phyloP scores from a whole-genome alignment of 2,888 invertebrate species.

The Thereva unica region DNA sequence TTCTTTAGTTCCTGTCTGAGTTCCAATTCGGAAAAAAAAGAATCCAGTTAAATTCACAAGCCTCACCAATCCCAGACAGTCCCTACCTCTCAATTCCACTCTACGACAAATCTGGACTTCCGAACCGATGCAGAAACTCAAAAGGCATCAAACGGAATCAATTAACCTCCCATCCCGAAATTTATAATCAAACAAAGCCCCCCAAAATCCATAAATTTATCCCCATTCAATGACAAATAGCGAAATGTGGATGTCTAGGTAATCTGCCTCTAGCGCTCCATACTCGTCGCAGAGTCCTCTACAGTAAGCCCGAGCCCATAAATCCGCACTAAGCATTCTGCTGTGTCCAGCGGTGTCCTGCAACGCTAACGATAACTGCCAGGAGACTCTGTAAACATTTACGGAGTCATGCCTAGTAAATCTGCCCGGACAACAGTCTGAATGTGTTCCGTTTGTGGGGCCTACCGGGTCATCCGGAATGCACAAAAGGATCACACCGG shows the following conservation, averaged over 20 bases:
- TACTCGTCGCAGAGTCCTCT: too few relatives aligned
- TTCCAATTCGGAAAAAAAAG: too few relatives aligned
- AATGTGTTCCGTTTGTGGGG: not conserved
- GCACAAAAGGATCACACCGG: conserved; percentile 30
- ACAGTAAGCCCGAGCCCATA: conserved; percentile 30
- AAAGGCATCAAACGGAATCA: conserved; percentile 27
- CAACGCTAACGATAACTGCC: not conserved
- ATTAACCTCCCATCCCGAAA: conserved; percentile 29
- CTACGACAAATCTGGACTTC: too few relatives aligned
- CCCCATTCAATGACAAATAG: conserved; percentile 37
- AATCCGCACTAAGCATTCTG: conserved; percentile 34
- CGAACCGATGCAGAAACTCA: not conserved
- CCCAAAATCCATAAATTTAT: conserved; percentile 34
- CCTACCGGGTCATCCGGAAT: conserved; percentile 35
- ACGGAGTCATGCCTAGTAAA: conserved; percentile 16
- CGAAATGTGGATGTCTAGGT: conserved; percentile 8
- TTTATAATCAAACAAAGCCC: conserved; percentile 11
- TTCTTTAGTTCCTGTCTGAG: too few relatives aligned
- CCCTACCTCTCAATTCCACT: too few relatives aligned
- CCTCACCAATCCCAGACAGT: too few relatives aligned
- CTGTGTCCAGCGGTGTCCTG: conserved; percentile 13
- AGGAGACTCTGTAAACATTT: conserved; percentile 21
- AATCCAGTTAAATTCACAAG: too few relatives aligned
- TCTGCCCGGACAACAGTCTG: not conserved
- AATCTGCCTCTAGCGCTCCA: conserved; percentile 32